These are phyloP conservation scores for Microhierax caerulescens DNA, from an alignment of 2,797 vertebrate genomes.

Conservation along the genomic window DNA sequence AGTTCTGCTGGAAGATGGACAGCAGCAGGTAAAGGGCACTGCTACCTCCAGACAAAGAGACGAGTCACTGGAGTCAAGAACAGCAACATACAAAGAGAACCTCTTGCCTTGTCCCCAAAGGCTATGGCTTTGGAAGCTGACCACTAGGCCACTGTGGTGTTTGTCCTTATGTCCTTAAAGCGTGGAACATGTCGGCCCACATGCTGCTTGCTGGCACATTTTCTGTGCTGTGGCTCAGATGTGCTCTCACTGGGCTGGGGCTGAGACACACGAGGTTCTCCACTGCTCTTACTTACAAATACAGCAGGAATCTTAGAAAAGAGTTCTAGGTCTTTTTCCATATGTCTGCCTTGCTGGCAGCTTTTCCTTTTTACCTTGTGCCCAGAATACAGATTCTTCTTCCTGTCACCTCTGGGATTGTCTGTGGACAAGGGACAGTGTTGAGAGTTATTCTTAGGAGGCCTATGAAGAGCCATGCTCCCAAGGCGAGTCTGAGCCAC, in stretches of 20 bases:
- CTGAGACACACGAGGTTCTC: conserved; percentile 59
- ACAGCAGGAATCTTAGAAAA: conserved; percentile 74
- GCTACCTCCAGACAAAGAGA: not conserved
- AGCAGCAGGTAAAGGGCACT: not conserved
- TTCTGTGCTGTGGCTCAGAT: conserved; percentile 65
- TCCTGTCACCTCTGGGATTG: conserved; percentile 12
- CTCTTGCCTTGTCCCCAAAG: not conserved
- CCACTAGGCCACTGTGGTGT: conserved; percentile 45
- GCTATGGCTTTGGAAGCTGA: not conserved
- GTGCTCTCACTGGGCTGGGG: not conserved
- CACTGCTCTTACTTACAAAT: conserved; percentile 84
- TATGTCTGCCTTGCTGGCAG: not conserved
- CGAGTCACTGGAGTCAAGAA: not conserved
- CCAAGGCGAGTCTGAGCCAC: conserved; percentile 86
- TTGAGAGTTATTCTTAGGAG: not conserved
- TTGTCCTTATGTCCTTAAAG: conserved; percentile 16
- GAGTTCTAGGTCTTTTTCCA: conserved; percentile 77
- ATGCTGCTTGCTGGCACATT: conserved; percentile 65
- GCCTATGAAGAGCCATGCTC: conserved; percentile 70
- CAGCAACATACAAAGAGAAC: not conserved
- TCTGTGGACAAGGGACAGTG: not conserved
- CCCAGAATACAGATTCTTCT: conserved; percentile 48
- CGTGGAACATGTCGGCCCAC: not conserved
- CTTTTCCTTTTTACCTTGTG: conserved; percentile 75
- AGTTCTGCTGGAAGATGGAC: not conserved